phyloP scores from a whole-genome alignment of 92 coral and sea anemone genomes.

The Paragorgia papillata region DNA sequence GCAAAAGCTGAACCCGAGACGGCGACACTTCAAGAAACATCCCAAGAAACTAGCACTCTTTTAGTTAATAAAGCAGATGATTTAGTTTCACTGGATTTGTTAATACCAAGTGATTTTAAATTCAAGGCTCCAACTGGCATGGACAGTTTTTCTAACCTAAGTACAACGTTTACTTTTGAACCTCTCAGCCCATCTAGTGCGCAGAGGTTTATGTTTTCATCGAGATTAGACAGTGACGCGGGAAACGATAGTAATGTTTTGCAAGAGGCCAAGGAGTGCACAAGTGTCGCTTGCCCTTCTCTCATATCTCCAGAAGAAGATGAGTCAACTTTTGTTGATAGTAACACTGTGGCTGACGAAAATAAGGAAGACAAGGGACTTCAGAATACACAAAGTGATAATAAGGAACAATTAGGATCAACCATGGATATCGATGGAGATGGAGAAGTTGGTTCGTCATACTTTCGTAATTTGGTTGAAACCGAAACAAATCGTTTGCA shows the following conservation, averaged over 20 bases:
- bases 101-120: slow-evolving; percentile 77
- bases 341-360: not conserved
- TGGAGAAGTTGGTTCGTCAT: slow-evolving; percentile 46
- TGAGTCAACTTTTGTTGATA: too few species aligned
- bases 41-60: not conserved
- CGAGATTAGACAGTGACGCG: slow-evolving; percentile 14
- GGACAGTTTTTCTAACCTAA: slow-evolving; percentile 60
- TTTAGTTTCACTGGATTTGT: not conserved
- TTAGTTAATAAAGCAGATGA: not conserved
- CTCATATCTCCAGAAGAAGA: too few species aligned
- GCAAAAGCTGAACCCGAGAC: not conserved
- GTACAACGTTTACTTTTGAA: slow-evolving; percentile 69
- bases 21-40: not conserved
- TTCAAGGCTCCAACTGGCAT: slow-evolving; percentile 84
- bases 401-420: not conserved
- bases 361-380: not conserved
- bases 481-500: slow-evolving; percentile 69
- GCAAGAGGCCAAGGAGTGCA: not conserved
- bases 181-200: slow-evolving; percentile 91
- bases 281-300: too few species aligned
- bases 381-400: slow-evolving; percentile 6
- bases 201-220: slow-evolving; percentile 65
- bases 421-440: slow-evolving; percentile 2
- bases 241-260: not conserved
- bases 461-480: slow-evolving; percentile 70